These are phyloP conservation scores for Scaptodrosophila lebanonensis DNA, from an alignment of 1,140 invertebrate genomes.

Conservation along the genomic window DNA sequence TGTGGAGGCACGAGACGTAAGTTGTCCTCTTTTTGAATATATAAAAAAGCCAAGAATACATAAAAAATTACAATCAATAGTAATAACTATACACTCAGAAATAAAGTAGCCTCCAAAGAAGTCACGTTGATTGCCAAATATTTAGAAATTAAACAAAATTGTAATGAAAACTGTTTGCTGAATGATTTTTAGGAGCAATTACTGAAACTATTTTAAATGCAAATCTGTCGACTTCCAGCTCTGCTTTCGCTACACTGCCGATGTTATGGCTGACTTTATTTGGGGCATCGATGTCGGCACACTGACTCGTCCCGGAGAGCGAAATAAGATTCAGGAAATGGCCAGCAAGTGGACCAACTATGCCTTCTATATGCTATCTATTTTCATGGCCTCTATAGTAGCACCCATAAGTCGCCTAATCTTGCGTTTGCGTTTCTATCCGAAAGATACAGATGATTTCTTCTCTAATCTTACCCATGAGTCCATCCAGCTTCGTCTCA, in stretches of 20 bases:
- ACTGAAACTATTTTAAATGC: not conserved
- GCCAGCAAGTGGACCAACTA: constrained; percentile 48
- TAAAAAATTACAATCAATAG: no score
- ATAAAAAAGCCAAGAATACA: no score
- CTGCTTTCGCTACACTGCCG: constrained; percentile 77
- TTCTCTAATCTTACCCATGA: constrained; percentile 61
- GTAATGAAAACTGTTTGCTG: no score
- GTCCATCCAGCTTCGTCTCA: constrained; percentile 60
- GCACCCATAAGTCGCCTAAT: constrained; percentile 36
- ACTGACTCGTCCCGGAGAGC: constrained; percentile 31
- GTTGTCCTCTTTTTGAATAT: no score
- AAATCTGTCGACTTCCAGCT: constrained; percentile 40
- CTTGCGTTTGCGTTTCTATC: constrained; percentile 46
- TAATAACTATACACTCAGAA: no score
- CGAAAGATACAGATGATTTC: constrained; percentile 61
- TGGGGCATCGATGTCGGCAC: constrained; percentile 78
- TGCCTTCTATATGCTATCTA: constrained; percentile 44
- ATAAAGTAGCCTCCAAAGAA: no score
- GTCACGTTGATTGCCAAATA: no score
- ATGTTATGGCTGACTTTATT: constrained; percentile 78
- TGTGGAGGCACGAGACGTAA: constrained; percentile 60
- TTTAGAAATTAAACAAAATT: not conserved
- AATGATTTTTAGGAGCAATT: no score
- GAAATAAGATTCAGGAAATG: constrained; percentile 51
- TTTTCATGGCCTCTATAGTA: constrained; percentile 46